phyloP scores from a whole-genome alignment of 2,797 vertebrate species.

The Danio jaintianensis region DNA sequence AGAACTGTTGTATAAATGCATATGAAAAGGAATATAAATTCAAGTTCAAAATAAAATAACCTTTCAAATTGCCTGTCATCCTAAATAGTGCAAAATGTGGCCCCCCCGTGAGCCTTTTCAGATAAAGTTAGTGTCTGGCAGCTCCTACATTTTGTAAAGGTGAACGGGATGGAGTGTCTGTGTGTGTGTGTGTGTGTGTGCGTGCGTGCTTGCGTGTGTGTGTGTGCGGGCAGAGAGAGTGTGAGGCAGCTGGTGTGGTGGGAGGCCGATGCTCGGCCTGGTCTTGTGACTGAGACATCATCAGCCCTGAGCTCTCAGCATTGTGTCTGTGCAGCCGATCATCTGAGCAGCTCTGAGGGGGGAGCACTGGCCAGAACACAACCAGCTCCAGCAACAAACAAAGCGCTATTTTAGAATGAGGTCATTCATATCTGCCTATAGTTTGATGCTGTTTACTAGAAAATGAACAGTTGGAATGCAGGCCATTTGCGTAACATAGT shows the following conservation, averaged over 20 bases:
- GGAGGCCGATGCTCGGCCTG: constrained; percentile 67
- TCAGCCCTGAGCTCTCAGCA: constrained; percentile 65
- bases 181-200: constrained; percentile 11
- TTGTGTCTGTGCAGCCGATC: constrained; percentile 79
- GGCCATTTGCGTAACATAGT: background rate
- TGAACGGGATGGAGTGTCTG: constrained; percentile 15
- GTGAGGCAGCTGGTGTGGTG: constrained; percentile 71
- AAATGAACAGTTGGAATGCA: constrained; percentile 1
- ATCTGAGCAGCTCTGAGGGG: constrained; percentile 75
- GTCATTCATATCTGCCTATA: constrained; percentile 35
- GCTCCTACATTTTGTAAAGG: constrained; percentile 4
- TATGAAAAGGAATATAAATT: background rate
- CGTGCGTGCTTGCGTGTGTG: constrained; percentile 43
- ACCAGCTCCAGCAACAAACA: constrained; percentile 54
- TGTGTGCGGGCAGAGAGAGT: constrained; percentile 49
- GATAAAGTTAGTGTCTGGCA: background rate
- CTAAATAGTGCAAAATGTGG: background rate
- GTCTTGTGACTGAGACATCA: constrained; percentile 83
- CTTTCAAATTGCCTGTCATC: background rate
- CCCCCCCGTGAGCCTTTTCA: background rate
- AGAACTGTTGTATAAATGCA: constrained; percentile 3
- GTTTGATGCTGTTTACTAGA: constrained; percentile 38
- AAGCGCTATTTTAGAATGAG: constrained; percentile 51
- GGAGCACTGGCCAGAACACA: constrained; percentile 56
- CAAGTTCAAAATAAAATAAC: background rate